Evolutionary conservation across 2,888 invertebrate genomes (phyloP).

Genomic region (Polydrusus tereticollis): DNA sequence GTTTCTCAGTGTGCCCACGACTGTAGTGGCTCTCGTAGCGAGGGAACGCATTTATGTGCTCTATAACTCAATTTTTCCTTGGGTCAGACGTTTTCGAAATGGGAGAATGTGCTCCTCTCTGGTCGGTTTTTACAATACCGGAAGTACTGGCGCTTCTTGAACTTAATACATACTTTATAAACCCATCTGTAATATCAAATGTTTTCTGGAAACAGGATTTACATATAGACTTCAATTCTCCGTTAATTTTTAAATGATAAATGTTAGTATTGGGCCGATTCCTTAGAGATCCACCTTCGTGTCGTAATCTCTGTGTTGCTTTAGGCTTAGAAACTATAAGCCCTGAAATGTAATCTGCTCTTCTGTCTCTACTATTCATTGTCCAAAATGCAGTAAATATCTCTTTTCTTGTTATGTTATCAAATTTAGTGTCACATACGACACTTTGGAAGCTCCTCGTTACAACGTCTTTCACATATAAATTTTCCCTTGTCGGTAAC

Average conservation of each 20-base stretch:
- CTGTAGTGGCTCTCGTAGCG: neutral
- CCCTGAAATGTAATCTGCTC: neutral
- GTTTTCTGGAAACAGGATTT: neutral
- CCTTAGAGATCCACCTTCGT: neutral
- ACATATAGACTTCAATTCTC: neutral
- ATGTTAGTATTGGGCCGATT: neutral
- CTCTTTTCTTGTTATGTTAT: no score
- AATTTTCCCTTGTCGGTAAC: no score
- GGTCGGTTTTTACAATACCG: neutral
- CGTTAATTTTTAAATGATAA: neutral
- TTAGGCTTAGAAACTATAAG: no score
- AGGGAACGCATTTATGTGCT: neutral
- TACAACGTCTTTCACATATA: no score
- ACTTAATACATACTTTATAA: neutral
- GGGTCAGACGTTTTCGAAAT: neutral
- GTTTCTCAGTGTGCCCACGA: neutral
- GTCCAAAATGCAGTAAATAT: no score
- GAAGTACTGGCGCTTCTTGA: neutral
- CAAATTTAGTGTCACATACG: no score
- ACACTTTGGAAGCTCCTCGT: no score
- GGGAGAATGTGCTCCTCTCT: neutral
- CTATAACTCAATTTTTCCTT: neutral
- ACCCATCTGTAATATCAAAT: neutral
- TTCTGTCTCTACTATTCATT: neutral
- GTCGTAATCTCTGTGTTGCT: no score